phyloP scores from a whole-genome alignment of 2,797 vertebrate species.

The Eutrigla gurnardus region DNA sequence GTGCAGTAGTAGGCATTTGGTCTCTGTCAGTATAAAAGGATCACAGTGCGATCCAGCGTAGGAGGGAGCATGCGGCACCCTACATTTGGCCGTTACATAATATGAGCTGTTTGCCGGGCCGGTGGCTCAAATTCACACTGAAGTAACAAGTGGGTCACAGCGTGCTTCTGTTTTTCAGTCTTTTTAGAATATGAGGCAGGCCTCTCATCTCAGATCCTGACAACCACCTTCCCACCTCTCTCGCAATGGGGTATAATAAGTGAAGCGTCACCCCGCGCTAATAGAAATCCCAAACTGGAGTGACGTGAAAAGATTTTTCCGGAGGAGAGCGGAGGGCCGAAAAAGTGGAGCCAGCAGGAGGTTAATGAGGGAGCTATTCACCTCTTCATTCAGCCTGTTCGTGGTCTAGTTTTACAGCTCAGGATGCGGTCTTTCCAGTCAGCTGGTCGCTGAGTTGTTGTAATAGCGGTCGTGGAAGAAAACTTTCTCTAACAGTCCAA shows the following conservation, averaged over 20 bases:
- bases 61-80: conserved; percentile 62
- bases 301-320: conserved; percentile 13
- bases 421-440: conserved; percentile 12
- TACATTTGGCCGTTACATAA: conserved; percentile 71
- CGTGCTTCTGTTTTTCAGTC: conserved; percentile 20
- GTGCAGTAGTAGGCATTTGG: conserved; percentile 31
- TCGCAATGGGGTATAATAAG: conserved; percentile 26
- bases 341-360: conserved; percentile 30
- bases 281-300: conserved; percentile 49
- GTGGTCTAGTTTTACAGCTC: conserved; percentile 13
- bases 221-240: conserved; percentile 46
- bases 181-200: conserved; percentile 7
- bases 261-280: conserved; percentile 32
- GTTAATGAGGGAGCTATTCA: conserved; percentile 23
- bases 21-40: conserved; percentile 51
- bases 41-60: conserved; percentile 53
- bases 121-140: conserved; percentile 65
- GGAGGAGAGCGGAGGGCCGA: conserved; percentile 20
- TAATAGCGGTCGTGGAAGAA: conserved; percentile 3
- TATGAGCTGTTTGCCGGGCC: conserved; percentile 55
- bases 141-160: conserved; percentile 53
- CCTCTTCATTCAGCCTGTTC: conserved; percentile 26
- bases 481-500: neutral
- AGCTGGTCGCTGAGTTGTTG: conserved; percentile 11
- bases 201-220: conserved; percentile 32